Conservation (phyloP, 2,113 vertebrate genomes). For the Peromyscus maniculatus region DNA sequence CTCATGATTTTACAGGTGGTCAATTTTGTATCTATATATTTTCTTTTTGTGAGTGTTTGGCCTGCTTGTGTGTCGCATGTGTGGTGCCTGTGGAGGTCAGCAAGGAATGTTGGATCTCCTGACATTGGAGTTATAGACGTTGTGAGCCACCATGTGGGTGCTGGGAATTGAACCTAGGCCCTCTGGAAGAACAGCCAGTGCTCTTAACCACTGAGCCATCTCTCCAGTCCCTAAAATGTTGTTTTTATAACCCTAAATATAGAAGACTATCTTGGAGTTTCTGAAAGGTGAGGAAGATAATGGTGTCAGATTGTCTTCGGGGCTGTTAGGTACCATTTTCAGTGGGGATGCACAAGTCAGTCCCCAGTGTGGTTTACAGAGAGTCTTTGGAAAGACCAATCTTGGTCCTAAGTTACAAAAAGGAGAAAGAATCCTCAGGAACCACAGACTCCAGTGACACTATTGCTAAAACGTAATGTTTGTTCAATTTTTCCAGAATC, state of each 20-base stretch:
- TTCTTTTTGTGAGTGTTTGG: background rate
- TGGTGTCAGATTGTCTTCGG: background rate
- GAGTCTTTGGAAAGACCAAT: conserved; percentile 9
- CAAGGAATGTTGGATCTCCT: background rate
- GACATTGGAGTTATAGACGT: background rate
- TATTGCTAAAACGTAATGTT: background rate
- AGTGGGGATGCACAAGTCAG: background rate
- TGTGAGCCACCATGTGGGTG: background rate
- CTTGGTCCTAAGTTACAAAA: background rate
- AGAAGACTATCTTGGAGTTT: background rate
- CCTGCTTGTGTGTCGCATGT: background rate
- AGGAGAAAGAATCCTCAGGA: background rate
- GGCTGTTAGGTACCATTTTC: background rate
- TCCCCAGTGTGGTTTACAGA: background rate
- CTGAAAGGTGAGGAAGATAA: background rate
- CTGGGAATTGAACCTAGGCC: background rate
- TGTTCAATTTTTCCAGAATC: conserved; percentile 81
- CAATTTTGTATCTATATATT: background rate
- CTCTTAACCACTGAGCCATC: background rate
- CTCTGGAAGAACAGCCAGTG: background rate
- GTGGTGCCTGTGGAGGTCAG: background rate
- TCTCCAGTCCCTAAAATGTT: background rate
- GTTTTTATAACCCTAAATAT: background rate
- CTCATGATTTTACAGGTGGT: background rate
- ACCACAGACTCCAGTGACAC: background rate